A percentile compares a stretch with the other conserved stretches of the same genome.
Evolutionary conservation across 2,113 vertebrate genomes (phyloP).

Genomic region (Tachuris rubrigastra): DNA sequence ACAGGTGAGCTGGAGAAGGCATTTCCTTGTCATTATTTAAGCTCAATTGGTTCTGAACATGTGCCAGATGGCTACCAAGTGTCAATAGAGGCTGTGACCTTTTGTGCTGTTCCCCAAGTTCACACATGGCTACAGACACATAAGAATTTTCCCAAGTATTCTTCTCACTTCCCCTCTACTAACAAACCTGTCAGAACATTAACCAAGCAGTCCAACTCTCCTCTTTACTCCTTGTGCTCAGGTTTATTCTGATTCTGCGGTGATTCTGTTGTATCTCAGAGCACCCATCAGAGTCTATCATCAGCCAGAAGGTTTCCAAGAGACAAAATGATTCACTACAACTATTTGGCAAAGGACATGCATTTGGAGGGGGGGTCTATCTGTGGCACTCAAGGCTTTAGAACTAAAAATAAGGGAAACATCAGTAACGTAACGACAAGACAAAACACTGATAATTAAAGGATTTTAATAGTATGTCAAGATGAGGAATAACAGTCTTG

Average conservation of each 20-base stretch:
- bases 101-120: neutral
- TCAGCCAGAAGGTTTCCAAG: neutral
- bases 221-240: neutral
- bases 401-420: slow-evolving; percentile 56
- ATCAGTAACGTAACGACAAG: slow-evolving; percentile 36
- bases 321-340: neutral
- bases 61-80: neutral
- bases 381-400: neutral
- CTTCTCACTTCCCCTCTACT: neutral
- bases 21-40: neutral
- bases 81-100: neutral
- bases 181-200: neutral
- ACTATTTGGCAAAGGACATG: neutral
- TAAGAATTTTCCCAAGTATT: neutral
- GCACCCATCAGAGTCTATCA: neutral
- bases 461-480: slow-evolving; percentile 70
- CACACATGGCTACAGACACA: too few species aligned
- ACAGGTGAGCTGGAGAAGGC: neutral
- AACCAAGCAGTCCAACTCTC: neutral
- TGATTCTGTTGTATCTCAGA: neutral
- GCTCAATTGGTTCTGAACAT: neutral
- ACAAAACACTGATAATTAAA: slow-evolving; percentile 72
- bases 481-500: slow-evolving; percentile 66
- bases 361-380: neutral
- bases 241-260: neutral